Percentiles rank a stretch among this genome's conserved stretches.
Conservation (phyloP, 2,888 invertebrate species). For the Andrena hattorfiana region DNA sequence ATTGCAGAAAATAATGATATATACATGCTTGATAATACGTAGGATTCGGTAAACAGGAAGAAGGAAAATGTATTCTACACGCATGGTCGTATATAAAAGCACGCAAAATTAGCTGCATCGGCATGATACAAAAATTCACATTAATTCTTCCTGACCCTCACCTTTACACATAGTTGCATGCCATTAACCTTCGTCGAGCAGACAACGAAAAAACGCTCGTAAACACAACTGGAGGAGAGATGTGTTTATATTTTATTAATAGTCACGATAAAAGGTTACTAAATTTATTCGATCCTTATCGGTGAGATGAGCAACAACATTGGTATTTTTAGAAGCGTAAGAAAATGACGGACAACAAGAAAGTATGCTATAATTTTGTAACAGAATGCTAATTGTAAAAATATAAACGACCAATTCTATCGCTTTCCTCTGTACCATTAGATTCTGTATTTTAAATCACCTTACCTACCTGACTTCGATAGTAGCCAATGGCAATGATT, state of each 20-base stretch:
- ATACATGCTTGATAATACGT: not conserved
- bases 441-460: not conserved
- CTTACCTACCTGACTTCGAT: not conserved
- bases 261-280: not conserved
- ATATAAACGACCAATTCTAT: not conserved
- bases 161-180: conserved; percentile 13
- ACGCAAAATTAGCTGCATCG: not conserved
- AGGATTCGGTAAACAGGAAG: conserved; percentile 5
- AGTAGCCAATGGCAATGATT: not conserved
- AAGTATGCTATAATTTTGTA: not conserved
- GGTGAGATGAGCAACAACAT: not conserved
- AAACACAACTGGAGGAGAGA: not conserved
- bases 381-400: not conserved
- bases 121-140: conserved; percentile 2
- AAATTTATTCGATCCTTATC: not conserved
- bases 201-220: conserved; percentile 6
- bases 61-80: not conserved
- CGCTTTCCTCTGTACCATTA: not conserved
- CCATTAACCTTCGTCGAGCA: conserved; percentile 11
- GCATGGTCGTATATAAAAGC: not conserved
- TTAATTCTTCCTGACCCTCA: conserved; percentile 16
- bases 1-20: not conserved
- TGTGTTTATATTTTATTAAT: conserved; percentile 21
- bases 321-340: not conserved
- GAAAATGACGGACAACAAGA: not conserved